Evolutionary conservation across 2,113 vertebrate genomes (phyloP).

Genomic region (Eolophus roseicapilla): DNA sequence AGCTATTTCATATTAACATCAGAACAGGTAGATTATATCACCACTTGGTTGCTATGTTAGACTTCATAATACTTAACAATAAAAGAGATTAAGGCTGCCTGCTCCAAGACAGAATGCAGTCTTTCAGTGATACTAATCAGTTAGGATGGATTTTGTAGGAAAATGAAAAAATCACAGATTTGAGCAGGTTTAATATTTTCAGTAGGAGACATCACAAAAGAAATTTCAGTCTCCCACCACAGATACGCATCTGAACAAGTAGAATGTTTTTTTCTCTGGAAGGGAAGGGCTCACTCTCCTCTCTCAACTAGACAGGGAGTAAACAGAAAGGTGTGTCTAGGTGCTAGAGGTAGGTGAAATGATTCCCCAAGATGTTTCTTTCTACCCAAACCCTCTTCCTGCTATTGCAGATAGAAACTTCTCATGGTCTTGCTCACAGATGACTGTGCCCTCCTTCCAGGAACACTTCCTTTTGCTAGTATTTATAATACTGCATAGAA

Average conservation of each 20-base stretch:
- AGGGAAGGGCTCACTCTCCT: background rate
- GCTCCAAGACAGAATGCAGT: background rate
- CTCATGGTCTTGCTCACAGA: background rate
- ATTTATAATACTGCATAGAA: background rate
- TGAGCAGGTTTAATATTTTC: background rate
- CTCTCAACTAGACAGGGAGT: background rate
- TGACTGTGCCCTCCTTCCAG: background rate
- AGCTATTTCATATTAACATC: background rate
- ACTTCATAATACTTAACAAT: background rate
- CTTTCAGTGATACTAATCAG: background rate
- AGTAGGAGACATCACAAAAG: background rate
- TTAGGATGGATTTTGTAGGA: background rate
- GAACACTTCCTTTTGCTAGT: background rate
- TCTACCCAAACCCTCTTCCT: background rate
- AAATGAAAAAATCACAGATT: background rate
- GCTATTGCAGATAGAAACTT: background rate
- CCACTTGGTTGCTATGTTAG: background rate
- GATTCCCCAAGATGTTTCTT: background rate
- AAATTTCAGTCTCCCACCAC: background rate
- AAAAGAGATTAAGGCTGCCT: background rate
- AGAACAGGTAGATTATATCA: background rate
- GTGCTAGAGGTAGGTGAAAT: background rate
- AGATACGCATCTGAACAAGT: background rate
- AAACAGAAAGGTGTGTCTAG: background rate
- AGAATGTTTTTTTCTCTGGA: background rate